phyloP scores from a whole-genome alignment of 2,113 vertebrate species.

The Ailurus styani region DNA sequence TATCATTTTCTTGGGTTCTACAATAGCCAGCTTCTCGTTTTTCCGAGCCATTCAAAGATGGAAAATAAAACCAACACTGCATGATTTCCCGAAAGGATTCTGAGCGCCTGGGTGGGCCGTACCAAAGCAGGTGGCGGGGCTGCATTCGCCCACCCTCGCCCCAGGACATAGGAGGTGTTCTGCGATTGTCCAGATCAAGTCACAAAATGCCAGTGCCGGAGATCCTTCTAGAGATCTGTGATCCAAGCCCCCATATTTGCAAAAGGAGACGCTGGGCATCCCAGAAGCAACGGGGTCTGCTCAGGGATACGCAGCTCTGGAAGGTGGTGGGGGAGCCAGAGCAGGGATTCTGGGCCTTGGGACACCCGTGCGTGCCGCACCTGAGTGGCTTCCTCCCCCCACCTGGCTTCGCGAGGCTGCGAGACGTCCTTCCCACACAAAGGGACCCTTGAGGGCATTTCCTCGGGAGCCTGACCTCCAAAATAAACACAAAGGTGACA shows the following conservation, averaged over 20 bases:
- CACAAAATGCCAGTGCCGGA: too few relatives aligned
- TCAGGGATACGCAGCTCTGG: accelerated
- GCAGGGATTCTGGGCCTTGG: not conserved
- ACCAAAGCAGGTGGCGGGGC: accelerated
- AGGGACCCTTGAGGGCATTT: not conserved
- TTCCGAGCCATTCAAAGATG: not conserved
- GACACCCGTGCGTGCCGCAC: not conserved
- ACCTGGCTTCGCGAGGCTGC: not conserved
- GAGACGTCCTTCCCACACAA: not conserved
- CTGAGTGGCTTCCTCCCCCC: not conserved
- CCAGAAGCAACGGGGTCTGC: accelerated
- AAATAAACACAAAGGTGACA: not conserved
- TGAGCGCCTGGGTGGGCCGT: not conserved
- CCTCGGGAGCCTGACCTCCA: too few relatives aligned
- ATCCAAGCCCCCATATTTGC: not conserved
- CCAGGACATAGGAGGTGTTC: accelerated
- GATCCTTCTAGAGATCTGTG: too few relatives aligned
- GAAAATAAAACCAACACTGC: accelerated
- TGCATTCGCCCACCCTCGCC: accelerated
- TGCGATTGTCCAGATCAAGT: not conserved
- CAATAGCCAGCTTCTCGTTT: too few relatives aligned
- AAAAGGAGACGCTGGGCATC: too few relatives aligned
- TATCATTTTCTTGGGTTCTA: not conserved
- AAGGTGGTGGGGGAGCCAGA: not conserved
- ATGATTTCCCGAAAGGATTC: not conserved